Evolutionary conservation across 2,888 invertebrate species (phyloP), one percentile per base, ranked within the genome.

Genomic region (Habroteleia sp.): DNA sequence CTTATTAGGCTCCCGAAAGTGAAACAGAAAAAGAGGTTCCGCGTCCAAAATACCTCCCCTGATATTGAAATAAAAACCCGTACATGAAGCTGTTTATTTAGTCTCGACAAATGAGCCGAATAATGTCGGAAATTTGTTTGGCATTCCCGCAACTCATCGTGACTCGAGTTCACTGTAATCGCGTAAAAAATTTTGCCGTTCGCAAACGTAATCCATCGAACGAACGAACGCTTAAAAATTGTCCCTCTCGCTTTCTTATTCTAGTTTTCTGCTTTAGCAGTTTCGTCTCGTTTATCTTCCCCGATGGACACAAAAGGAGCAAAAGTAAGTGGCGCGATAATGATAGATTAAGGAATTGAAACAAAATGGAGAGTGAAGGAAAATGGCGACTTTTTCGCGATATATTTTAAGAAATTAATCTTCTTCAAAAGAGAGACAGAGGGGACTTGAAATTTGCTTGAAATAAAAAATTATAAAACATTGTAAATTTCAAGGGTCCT

Each of bases 281-380:
- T 58, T 42, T 23, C 56, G 25, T 13, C 56, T 50, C 62, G 39
- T 69, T 74, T 72, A 60, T 76, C 62, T 77, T 66, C 27, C 44
- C 31, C 1, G 8, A 31, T 5, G 7, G 17, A 48, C n/a, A n/a
- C n/a, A 56, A 20, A 48, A 56, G 31, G 23, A 23, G 23, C 37
- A 60, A 48, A 39, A 74, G 48, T 48, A 48, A 33, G 8, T 48
- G n/a, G 42, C 66, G 52, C 39, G 31, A 65, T 42, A 37, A 39
- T 39, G 54, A 54, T 54, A 27, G 54, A 54, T 39, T 39, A 33
- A 23, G 31, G 33, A 33, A 58, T 29, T 5, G 11, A 13, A 56
- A 41, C 29, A 11, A 41, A 8, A 41, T 8, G 8, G 31, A 31
- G n/a, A 11, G 37, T 5, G 17, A 29, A 29, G 25, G 13, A 58